These are phyloP conservation scores for Mola mola DNA, from an alignment of 2,113 vertebrate genomes.

Conservation along the genomic window DNA sequence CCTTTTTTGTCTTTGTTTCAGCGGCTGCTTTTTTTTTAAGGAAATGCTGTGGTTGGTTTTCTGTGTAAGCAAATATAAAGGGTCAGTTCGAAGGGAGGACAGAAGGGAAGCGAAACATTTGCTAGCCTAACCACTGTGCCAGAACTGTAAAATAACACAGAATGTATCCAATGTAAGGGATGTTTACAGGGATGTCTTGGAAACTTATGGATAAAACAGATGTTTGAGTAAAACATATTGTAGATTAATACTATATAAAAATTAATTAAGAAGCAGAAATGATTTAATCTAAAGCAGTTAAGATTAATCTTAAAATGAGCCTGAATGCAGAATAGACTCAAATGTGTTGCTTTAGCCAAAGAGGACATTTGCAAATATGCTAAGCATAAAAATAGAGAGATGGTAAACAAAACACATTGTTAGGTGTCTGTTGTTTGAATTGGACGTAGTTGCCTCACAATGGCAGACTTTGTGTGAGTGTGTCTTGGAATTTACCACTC, in stretches of 20 bases:
- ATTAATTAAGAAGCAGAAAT: slow-evolving; percentile 9
- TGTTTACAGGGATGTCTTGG: no score
- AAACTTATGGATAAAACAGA: no score
- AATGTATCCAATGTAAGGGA: not conserved
- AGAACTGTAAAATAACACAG: slow-evolving; percentile 38
- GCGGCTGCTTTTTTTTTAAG: slow-evolving; percentile 58
- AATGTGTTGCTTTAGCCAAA: no score
- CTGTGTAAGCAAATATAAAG: slow-evolving; percentile 24
- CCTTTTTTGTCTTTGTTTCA: slow-evolving; percentile 56
- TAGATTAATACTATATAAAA: slow-evolving; percentile 6
- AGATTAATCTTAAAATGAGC: no score
- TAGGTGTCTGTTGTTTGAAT: no score
- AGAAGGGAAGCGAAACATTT: slow-evolving; percentile 24
- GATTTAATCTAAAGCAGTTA: no score
- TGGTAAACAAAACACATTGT: no score
- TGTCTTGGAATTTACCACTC: slow-evolving; percentile 25
- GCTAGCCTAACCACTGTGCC: slow-evolving; percentile 36
- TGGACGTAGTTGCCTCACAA: no score
- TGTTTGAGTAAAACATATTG: not conserved
- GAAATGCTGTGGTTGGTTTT: not conserved
- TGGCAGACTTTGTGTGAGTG: not conserved
- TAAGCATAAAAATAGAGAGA: no score
- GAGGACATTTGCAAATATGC: no score
- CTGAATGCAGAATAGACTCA: no score
- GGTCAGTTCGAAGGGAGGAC: slow-evolving; percentile 22